Conservation (phyloP, 2,888 invertebrate species). For the Ariolimax columbianus region DNA sequence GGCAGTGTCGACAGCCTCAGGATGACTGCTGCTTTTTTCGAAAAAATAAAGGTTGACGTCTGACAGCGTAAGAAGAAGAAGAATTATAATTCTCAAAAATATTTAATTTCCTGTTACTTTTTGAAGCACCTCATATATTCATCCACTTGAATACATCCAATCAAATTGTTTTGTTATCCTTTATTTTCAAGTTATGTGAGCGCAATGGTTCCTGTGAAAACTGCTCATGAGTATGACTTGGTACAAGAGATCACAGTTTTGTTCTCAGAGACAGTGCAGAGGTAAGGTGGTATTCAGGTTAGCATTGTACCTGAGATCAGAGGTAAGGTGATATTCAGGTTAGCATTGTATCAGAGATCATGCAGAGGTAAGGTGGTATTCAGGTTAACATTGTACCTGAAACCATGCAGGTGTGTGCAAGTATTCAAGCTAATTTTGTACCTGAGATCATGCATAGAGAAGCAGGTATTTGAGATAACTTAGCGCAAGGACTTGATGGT, state of each 20-base stretch:
- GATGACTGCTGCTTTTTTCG: no score
- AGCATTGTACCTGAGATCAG: conserved; percentile 92
- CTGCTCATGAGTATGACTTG: conserved; percentile 95
- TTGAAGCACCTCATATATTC: no score
- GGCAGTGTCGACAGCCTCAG: no score
- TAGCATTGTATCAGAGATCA: conserved; percentile 98
- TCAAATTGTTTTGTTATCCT: conserved; percentile 4
- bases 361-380: conserved; percentile 81
- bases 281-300: conserved; percentile 68
- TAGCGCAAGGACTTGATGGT: no score
- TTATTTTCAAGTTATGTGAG: conserved; percentile 90
- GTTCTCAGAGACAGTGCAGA: conserved; percentile 93
- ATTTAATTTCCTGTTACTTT: no score
- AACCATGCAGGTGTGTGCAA: conserved; percentile 95
- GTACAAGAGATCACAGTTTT: conserved; percentile 97
- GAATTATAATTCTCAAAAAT: no score
- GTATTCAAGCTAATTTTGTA: no score
- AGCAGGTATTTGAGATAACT: no score
- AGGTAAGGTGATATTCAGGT: no score
- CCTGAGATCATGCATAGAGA: conserved; percentile 90
- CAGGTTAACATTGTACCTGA: conserved; percentile 89
- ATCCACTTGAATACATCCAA: background rate
- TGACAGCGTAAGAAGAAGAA: no score
- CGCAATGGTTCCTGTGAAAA: conserved; percentile 99
- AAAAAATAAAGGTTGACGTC: no score